Conservation (phyloP, 2,888 invertebrate species). For the Cabera pusaria region DNA sequence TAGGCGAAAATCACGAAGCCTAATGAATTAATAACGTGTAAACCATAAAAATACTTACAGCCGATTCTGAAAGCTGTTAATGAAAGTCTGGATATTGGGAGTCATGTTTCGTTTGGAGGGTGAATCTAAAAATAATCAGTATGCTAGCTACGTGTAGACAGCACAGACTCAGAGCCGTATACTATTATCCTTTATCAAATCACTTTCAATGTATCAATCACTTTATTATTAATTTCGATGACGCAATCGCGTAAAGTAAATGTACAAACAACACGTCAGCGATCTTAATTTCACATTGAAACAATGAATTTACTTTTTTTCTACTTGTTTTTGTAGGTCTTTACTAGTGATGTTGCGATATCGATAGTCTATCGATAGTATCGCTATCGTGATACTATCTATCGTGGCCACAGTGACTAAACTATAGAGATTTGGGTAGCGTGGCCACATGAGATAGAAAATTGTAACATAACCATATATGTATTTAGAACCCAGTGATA, state of each 20-base stretch:
- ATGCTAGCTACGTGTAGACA: no score
- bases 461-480: no score
- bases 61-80: constrained; percentile 87
- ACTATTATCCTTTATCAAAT: not conserved
- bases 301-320: constrained; percentile 16
- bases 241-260: constrained; percentile 30
- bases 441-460: no score
- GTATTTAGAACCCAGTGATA: no score
- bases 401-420: no score
- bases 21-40: no score
- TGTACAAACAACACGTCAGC: constrained; percentile 31
- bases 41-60: constrained; percentile 83
- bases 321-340: constrained; percentile 14
- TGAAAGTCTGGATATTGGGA: constrained; percentile 84
- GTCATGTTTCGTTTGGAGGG: constrained; percentile 71
- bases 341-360: no score
- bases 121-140: constrained; percentile 10
- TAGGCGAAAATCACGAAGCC: not conserved
- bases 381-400: no score
- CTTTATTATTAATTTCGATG: constrained; percentile 12
- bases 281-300: constrained; percentile 20
- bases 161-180: no score
- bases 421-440: no score
- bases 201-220: not conserved
- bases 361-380: no score